phyloP scores from a whole-genome alignment of 1,140 invertebrate species.

The Sitodiplosis mosellana region DNA sequence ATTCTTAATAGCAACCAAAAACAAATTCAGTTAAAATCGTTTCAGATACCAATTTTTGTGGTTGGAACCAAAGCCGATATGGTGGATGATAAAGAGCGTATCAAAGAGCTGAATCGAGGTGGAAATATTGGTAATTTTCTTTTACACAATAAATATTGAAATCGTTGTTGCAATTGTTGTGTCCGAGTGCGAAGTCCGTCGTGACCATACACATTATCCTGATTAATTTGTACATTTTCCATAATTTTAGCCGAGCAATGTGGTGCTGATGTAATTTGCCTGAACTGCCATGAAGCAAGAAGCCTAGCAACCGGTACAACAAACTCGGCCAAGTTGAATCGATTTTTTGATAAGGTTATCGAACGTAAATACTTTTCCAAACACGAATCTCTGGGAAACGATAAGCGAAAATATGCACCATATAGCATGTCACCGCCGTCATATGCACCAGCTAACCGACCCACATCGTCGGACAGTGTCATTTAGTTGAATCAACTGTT shows the following conservation, averaged over 20 bases:
- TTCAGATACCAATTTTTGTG: slow-evolving; percentile 74
- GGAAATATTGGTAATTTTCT: slow-evolving; percentile 39
- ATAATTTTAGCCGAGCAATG: slow-evolving; percentile 72
- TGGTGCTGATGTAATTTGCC: slow-evolving; percentile 81
- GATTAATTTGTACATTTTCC: too few relatives aligned
- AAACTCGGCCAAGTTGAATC: slow-evolving; percentile 74
- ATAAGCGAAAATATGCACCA: slow-evolving; percentile 21
- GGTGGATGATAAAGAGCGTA: slow-evolving; percentile 45
- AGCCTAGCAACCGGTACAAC: slow-evolving; percentile 80
- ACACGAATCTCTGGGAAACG: slow-evolving; percentile 30
- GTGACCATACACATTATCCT: too few relatives aligned
- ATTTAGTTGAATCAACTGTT: background rate
- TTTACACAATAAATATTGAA: too few relatives aligned
- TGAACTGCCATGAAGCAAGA: slow-evolving; percentile 62
- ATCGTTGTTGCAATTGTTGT: too few relatives aligned
- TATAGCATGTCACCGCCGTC: background rate
- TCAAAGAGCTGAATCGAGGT: slow-evolving; percentile 38
- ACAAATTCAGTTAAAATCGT: slow-evolving; percentile 6
- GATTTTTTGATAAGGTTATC: slow-evolving; percentile 89
- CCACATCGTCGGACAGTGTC: background rate
- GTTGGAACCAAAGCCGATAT: slow-evolving; percentile 86
- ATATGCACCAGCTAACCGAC: too few relatives aligned
- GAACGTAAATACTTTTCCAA: slow-evolving; percentile 45
- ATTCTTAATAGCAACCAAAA: background rate
- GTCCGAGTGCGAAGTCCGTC: too few relatives aligned